phyloP scores from a whole-genome alignment of 2,113 vertebrate genomes.

The Pontoporia blainvillei region DNA sequence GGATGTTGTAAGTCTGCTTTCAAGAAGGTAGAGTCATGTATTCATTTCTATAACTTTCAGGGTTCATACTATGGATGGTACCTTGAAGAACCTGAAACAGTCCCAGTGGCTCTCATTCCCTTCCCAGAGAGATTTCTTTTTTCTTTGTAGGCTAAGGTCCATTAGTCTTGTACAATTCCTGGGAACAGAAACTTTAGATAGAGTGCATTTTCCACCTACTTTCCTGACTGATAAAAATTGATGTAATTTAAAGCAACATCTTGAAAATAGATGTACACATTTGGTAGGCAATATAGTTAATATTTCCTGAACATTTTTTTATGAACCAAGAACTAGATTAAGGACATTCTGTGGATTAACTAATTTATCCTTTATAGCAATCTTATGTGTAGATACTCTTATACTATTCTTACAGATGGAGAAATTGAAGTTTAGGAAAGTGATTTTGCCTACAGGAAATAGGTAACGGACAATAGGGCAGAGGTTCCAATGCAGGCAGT shows the following conservation, averaged over 20 bases:
- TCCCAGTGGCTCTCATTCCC: background rate
- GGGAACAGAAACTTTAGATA: background rate
- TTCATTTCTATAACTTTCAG: background rate
- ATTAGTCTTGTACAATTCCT: background rate
- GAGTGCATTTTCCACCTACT: background rate
- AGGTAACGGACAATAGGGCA: background rate
- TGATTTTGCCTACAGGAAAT: background rate
- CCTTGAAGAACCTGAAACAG: background rate
- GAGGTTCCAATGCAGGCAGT: background rate
- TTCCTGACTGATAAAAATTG: background rate
- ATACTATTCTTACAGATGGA: background rate
- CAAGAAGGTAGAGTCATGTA: background rate
- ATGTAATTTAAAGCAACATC: background rate
- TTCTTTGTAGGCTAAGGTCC: background rate
- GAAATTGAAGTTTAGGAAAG: background rate
- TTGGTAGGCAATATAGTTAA: background rate
- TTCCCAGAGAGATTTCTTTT: background rate
- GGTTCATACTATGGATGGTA: background rate
- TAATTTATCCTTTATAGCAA: background rate
- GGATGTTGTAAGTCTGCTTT: background rate
- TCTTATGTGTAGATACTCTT: background rate
- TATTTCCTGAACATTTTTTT: background rate
- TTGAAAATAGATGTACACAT: conserved; percentile 3
- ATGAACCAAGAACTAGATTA: background rate
- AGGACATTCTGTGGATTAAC: background rate